Conservation (phyloP, 2,797 vertebrate genomes). For the Falco cherrug region DNA sequence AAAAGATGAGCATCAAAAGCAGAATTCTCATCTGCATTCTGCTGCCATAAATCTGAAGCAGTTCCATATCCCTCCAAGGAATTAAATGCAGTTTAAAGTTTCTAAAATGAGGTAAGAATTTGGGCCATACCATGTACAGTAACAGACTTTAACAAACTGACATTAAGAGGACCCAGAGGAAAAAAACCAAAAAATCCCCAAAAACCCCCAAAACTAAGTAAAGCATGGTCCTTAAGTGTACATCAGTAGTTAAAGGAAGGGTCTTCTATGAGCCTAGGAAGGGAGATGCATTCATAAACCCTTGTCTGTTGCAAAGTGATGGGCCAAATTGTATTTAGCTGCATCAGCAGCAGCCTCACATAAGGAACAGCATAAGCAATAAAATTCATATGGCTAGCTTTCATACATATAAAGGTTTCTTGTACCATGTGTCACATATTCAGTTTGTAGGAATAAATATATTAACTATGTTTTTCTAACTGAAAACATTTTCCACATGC, state of each 20-base stretch:
- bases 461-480: conserved; percentile 61
- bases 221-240: background rate
- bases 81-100: background rate
- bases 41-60: background rate
- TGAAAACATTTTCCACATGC: conserved; percentile 61
- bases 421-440: conserved; percentile 28
- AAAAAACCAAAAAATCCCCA: too few relatives aligned
- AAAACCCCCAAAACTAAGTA: background rate
- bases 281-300: background rate
- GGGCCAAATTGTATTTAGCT: background rate
- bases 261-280: background rate
- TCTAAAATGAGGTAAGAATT: background rate
- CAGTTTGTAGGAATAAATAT: conserved; percentile 58
- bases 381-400: conserved; percentile 38
- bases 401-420: conserved; percentile 6
- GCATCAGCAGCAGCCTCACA: conserved; percentile 15
- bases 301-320: background rate
- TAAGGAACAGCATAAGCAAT: conserved; percentile 29
- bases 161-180: background rate
- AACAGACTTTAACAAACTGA: background rate
- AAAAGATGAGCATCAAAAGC: background rate
- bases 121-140: background rate
- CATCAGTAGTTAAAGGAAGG: background rate
- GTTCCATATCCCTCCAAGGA: background rate
- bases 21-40: background rate